Evolutionary conservation across 2,888 invertebrate species (phyloP).

Genomic region (Sicus ferrugineus): DNA sequence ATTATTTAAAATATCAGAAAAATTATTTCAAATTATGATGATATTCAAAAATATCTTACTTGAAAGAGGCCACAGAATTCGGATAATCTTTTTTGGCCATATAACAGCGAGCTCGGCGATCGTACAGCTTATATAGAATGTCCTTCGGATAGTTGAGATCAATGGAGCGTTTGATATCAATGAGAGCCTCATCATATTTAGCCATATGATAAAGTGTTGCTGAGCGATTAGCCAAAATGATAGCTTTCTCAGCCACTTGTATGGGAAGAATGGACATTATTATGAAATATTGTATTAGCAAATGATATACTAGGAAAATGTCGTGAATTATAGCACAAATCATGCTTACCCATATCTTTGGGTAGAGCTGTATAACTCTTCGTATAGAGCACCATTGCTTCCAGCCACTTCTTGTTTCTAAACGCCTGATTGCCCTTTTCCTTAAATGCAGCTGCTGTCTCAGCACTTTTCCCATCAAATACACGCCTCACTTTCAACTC

Average conservation of each 20-base stretch:
- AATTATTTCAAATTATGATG: neutral
- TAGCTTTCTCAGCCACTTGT: slow-evolving; percentile 71
- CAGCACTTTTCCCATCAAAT: slow-evolving; percentile 67
- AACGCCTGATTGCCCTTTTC: slow-evolving; percentile 78
- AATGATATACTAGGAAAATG: neutral
- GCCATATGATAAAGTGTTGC: slow-evolving; percentile 79
- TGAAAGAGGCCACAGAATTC: slow-evolving; percentile 72
- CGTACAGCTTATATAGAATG: slow-evolving; percentile 77
- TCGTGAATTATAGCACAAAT: slow-evolving; percentile 47
- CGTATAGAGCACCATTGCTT: slow-evolving; percentile 76
- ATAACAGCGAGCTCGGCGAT: slow-evolving; percentile 77
- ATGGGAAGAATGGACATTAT: neutral
- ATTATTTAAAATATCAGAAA: slow-evolving; percentile 22
- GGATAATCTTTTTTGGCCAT: slow-evolving; percentile 73
- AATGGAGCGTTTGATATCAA: slow-evolving; percentile 76
- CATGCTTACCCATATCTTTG: slow-evolving; percentile 69
- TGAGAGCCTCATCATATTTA: slow-evolving; percentile 72
- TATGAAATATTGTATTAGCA: neutral
- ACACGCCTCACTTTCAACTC: slow-evolving; percentile 66
- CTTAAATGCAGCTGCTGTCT: slow-evolving; percentile 72
- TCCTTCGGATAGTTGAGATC: slow-evolving; percentile 74
- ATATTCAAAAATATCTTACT: slow-evolving; percentile 46
- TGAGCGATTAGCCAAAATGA: slow-evolving; percentile 81
- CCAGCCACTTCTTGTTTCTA: slow-evolving; percentile 73
- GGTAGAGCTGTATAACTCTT: slow-evolving; percentile 75